Conservation (phyloP, 2,797 vertebrate genomes). For the Myotis myotis region DNA sequence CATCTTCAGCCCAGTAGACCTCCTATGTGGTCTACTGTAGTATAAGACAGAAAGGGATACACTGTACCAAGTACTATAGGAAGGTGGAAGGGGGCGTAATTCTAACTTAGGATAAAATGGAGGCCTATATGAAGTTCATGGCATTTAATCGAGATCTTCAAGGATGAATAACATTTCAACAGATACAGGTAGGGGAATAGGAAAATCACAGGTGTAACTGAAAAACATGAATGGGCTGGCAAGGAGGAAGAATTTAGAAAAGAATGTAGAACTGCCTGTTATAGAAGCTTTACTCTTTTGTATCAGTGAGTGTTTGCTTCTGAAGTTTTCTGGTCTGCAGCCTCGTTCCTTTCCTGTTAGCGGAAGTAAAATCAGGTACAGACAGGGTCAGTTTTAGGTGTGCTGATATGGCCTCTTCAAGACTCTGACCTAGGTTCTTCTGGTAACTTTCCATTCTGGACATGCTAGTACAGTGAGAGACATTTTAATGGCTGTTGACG, state of each 20-base stretch:
- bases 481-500: background rate
- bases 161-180: background rate
- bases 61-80: background rate
- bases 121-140: background rate
- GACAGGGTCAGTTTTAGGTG: background rate
- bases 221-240: background rate
- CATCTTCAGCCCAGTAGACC: background rate
- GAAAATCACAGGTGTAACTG: background rate
- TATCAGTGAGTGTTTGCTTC: background rate
- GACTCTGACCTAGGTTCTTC: background rate
- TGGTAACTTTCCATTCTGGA: background rate
- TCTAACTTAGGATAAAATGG: background rate
- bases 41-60: background rate
- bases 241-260: background rate
- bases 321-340: background rate
- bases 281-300: background rate
- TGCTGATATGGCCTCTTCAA: background rate
- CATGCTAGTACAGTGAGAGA: background rate
- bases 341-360: background rate
- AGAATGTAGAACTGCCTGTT: background rate
- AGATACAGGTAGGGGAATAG: background rate
- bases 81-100: background rate
- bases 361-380: background rate
- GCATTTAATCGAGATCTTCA: background rate
- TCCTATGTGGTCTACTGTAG: background rate